Evolutionary conservation across 1,140 invertebrate genomes (phyloP), one percentile per base, ranked within the genome.

Genomic region (Adoxophyes honmai): DNA sequence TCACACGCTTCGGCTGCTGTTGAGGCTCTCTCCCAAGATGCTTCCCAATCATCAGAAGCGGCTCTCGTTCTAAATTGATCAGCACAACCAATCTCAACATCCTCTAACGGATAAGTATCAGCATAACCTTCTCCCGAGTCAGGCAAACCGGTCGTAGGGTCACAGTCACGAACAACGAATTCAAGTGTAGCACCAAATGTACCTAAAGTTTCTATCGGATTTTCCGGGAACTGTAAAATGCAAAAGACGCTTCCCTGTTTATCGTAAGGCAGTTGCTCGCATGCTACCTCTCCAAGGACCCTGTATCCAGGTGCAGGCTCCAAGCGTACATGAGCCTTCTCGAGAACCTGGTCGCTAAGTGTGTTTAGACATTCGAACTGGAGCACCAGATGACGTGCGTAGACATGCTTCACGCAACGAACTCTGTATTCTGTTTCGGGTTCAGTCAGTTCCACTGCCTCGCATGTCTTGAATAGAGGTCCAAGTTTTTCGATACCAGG

Each of bases 351-450:
- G 86, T 99, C 98, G 60, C 95, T 95, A 38, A 99, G 88, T 1
- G 98, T 99, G 87, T 99, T 99, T 9, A 95, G 91, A 82, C 97
- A 98, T 87, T 98, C 96, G 86, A 99, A 98, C 86, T 96, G 98
- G 52, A 99, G 91, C 44, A 99, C 93, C 8, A 97, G 82, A 89
- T 97, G 94, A 51, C 95, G 91, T 1, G 92, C 89, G 75, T 97
- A 99, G 38, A 95, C 93, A 78, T 99, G 98, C 79, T 99, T 99
- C 37, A 98, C 92, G 80, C 97, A 98, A 64, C 94, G 93, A 1
- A 99, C 97, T 42, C 97, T 95, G 88, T 99, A 99, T 89, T 99
- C 98, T 0, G 98, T 99, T 90, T 99, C 98, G 0, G 96, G 95
- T 90, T 99, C 98, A 0, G 98, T 99, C 6, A 99, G 91, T 78